Conservation (phyloP, 2,113 vertebrate genomes). For the Hypocryptadius cinnamomeus region DNA sequence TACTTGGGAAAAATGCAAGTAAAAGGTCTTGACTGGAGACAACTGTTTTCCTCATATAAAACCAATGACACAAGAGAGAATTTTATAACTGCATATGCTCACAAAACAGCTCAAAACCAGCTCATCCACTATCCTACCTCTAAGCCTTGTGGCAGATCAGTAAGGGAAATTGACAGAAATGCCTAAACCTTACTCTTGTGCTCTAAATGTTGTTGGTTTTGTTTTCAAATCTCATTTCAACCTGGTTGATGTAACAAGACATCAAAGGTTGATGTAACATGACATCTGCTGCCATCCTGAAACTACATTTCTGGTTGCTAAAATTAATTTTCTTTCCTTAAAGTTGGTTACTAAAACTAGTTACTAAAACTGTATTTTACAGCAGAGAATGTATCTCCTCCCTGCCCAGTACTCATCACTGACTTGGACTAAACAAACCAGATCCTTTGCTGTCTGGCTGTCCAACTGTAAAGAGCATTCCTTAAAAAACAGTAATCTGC, state of each 20-base stretch:
- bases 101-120: neutral
- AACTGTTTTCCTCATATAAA: neutral
- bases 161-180: neutral
- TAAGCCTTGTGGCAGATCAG: neutral
- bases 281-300: neutral
- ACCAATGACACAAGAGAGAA: neutral
- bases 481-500: neutral
- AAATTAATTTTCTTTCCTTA: neutral
- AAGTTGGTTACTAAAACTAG: neutral
- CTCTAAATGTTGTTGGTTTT: neutral
- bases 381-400: neutral
- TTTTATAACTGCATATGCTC: neutral
- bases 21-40: neutral
- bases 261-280: neutral
- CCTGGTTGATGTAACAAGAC: neutral
- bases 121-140: neutral
- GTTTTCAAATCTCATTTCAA: neutral
- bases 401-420: neutral
- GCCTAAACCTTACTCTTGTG: neutral
- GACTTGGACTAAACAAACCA: neutral
- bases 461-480: neutral
- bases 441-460: neutral
- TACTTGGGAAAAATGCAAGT: neutral
- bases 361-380: too few species aligned
- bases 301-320: neutral